phyloP scores from a whole-genome alignment of 2,113 vertebrate species.

The Corapipo altera region DNA sequence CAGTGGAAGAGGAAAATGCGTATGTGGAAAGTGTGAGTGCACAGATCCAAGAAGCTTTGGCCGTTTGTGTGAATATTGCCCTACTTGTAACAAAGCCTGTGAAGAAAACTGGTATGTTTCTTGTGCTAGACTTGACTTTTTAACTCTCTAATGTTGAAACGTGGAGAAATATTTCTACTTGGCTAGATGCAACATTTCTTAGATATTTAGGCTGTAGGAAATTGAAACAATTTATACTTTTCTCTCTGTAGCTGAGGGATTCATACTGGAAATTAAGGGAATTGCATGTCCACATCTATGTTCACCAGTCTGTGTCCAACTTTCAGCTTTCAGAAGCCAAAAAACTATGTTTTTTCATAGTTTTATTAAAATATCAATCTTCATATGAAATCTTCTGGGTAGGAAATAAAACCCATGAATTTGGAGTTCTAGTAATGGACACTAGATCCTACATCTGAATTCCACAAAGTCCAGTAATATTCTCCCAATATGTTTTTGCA shows the following conservation, averaged over 20 bases:
- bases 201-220: not conserved
- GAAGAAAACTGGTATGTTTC: slow-evolving; percentile 85
- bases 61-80: slow-evolving; percentile 88
- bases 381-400: not conserved
- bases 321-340: not conserved
- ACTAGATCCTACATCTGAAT: not conserved
- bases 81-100: slow-evolving; percentile 83
- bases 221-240: not conserved
- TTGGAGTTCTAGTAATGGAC: not conserved
- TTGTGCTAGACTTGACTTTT: not conserved
- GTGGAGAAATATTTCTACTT: not conserved
- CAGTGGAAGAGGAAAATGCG: slow-evolving; percentile 85
- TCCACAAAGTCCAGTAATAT: not conserved
- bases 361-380: not conserved
- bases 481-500: not conserved
- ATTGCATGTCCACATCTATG: not conserved
- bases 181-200: not conserved
- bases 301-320: not conserved
- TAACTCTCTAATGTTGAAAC: not conserved
- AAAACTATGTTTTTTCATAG: not conserved
- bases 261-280: not conserved
- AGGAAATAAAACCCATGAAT: not conserved
- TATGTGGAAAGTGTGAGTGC: slow-evolving; percentile 90
- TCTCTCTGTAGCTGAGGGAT: not conserved
- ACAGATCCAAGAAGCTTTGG: slow-evolving; percentile 82